Evolutionary conservation across 2,113 vertebrate genomes (phyloP).

Genomic region (Heloderma charlesbogerti): DNA sequence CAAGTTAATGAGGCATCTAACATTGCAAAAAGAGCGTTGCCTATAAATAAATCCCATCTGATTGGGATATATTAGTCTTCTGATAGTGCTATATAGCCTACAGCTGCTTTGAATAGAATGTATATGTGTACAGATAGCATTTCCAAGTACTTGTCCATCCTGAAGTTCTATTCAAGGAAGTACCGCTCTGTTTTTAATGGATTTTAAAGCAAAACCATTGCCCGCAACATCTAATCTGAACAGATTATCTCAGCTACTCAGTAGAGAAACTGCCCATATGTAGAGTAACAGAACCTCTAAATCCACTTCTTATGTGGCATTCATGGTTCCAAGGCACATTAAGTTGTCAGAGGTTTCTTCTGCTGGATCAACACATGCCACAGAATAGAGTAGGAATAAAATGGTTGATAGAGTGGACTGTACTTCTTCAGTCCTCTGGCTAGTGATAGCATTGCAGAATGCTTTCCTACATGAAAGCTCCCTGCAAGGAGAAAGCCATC

Average conservation of each 20-base stretch:
- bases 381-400: not conserved
- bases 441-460: not conserved
- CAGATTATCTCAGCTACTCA: slow-evolving; percentile 62
- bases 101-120: slow-evolving; percentile 84
- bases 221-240: slow-evolving; percentile 61
- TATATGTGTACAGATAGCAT: slow-evolving; percentile 80
- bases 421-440: not conserved
- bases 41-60: slow-evolving; percentile 87
- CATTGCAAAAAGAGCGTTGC: slow-evolving; percentile 84
- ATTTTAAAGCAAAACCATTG: slow-evolving; percentile 58
- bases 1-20: slow-evolving; percentile 88
- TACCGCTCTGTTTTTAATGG: not conserved
- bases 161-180: slow-evolving; percentile 12
- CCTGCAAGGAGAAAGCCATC: not conserved
- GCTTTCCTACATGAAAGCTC: too few species aligned
- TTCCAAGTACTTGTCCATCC: slow-evolving; percentile 72
- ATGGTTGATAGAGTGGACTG: not conserved
- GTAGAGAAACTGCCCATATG: slow-evolving; percentile 50
- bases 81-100: slow-evolving; percentile 86
- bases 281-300: slow-evolving; percentile 53
- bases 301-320: slow-evolving; percentile 43
- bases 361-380: not conserved
- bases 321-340: not conserved
- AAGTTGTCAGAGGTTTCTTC: too few species aligned
- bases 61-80: slow-evolving; percentile 88